Evolutionary conservation across 1,140 invertebrate species (phyloP), one percentile per base, ranked within the genome.

Genomic region (Oryctes rhinoceros): DNA sequence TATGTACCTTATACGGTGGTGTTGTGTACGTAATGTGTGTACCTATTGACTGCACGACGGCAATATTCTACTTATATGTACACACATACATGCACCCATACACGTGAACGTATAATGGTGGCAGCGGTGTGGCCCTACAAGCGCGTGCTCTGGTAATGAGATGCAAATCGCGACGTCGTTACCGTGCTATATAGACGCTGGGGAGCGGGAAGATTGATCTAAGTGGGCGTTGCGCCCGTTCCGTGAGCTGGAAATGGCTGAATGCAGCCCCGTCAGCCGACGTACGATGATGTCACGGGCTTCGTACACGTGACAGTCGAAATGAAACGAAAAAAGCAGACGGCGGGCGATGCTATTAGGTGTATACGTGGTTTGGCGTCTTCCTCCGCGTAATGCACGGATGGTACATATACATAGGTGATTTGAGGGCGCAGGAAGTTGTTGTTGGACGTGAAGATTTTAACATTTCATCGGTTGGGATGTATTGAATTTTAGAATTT

Each of bases 161-260:
- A 67, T 67, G 65, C 30, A 67, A 67, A 67, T 67, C 65, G 65
- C 49, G 11, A 13, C 49, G 49, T 53, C 49, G 49, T 53, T 67
- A 67, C 65, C 65, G 10, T 67, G 20, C 65, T 24, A 18, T 24
- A 24, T 24, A 35, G 65, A 44, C 39, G 39, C 7, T 30, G 6
- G 65, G 30, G 65, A 3, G 30, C 20, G 13, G 18, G 30, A 67
- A 67, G 65, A 67, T 67, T 67, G 65, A 67, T 67, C n/a, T 24
- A 24, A 20, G 30, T 67, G 65, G 65, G 65, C 65, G 65, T 67
- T 24, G 18, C 65, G 65, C 10, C 30, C 13, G 7, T 18, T 67
- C 11, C 49, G 49, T 44, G 9, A 67, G 65, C 65, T 67, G 65
- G 30, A 67, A 67, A 67, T 9, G 65, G 65, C 65, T 24, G 20